Evolutionary conservation across 2,113 vertebrate genomes (phyloP).

Genomic region (Bos indicus): DNA sequence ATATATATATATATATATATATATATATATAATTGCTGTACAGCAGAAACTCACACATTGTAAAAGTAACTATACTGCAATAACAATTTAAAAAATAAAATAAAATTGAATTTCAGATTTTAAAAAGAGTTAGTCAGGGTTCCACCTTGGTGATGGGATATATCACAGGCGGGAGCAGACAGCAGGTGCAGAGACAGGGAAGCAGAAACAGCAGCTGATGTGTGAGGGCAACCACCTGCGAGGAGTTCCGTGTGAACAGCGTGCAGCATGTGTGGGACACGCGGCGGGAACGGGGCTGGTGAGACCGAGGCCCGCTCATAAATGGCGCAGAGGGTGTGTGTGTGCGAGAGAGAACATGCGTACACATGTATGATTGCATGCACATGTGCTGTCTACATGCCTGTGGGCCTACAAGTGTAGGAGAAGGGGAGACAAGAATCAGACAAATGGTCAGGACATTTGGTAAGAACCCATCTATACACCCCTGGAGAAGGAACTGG

Average conservation of each 20-base stretch:
- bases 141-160: not conserved
- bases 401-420: not conserved
- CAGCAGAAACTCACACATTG: too few species aligned
- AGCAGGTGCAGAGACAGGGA: not conserved
- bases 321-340: not conserved
- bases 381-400: not conserved
- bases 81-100: not conserved
- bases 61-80: too few species aligned
- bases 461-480: not conserved
- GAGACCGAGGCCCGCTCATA: not conserved
- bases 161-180: not conserved
- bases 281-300: not conserved
- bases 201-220: not conserved
- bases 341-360: too few species aligned
- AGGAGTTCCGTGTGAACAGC: not conserved
- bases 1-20: fast-evolving
- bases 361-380: not conserved
- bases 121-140: not conserved
- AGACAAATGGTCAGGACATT: not conserved
- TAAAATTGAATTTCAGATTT: not conserved
- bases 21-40: too few species aligned
- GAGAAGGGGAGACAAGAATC: not conserved
- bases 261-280: fast-evolving
- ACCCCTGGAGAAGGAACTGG: not conserved
- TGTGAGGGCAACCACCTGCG: too few species aligned